Evolutionary conservation across 2,888 invertebrate species (phyloP).

Genomic region (Mycalesis mineus): DNA sequence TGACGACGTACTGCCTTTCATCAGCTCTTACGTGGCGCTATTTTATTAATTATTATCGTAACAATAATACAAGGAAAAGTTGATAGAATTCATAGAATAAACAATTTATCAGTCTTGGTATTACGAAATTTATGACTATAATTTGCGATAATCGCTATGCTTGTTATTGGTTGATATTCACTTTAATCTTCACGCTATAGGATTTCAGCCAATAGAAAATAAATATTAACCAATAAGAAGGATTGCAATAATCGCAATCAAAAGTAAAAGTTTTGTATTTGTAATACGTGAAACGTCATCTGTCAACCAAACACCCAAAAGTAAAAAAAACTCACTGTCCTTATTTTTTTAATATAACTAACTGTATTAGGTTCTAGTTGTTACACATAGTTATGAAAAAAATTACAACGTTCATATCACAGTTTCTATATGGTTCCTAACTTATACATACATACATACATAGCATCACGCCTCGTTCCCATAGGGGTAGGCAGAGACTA

Average conservation of each 20-base stretch:
- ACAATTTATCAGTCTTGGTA: background rate
- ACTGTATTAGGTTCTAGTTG: too few relatives aligned
- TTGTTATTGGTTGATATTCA: background rate
- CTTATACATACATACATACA: too few relatives aligned
- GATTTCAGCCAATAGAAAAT: background rate
- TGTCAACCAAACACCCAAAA: background rate
- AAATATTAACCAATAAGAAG: too few relatives aligned
- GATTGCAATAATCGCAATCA: too few relatives aligned
- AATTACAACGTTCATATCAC: too few relatives aligned
- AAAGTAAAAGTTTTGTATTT: background rate
- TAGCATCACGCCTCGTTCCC: too few relatives aligned
- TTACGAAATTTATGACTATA: background rate
- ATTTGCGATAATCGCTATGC: background rate
- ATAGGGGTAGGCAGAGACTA: too few relatives aligned
- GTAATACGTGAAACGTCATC: background rate
- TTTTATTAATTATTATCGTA: constrained; percentile 25
- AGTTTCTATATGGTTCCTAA: too few relatives aligned
- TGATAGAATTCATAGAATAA: constrained; percentile 4
- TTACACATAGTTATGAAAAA: too few relatives aligned
- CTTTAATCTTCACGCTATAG: background rate
- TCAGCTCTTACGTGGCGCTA: constrained; percentile 32
- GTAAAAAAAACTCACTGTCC: too few relatives aligned
- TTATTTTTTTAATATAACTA: too few relatives aligned
- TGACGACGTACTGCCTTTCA: constrained; percentile 4
- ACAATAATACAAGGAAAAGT: constrained; percentile 18